Percentiles rank a stretch among this genome's conserved stretches.
These are phyloP conservation scores for Chaetodon trifascialis DNA, from an alignment of 2,113 vertebrate genomes.

Conservation along the genomic window DNA sequence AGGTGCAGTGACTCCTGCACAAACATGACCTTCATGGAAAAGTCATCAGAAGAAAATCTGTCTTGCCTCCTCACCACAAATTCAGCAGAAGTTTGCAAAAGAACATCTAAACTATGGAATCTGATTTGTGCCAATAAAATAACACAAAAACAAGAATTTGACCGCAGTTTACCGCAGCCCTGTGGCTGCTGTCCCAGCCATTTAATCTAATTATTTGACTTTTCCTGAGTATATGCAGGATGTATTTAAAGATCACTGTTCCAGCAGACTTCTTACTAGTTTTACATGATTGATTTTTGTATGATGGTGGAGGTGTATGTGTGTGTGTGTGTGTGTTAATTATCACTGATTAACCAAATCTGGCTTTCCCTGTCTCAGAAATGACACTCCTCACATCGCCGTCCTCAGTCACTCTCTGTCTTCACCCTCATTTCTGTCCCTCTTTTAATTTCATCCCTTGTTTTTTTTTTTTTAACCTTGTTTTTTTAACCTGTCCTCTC, in stretches of 20 bases:
- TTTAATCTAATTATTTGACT: neutral
- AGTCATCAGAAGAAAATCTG: too few relatives aligned
- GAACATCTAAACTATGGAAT: too few relatives aligned
- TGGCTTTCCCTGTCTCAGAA: conserved; percentile 27
- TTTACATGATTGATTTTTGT: neutral
- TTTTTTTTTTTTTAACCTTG: conserved; percentile 45
- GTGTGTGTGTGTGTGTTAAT: conserved; percentile 26
- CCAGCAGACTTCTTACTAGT: neutral
- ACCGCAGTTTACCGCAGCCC: neutral
- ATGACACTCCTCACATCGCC: neutral
- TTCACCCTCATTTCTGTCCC: conserved; percentile 12
- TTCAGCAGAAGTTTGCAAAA: too few relatives aligned
- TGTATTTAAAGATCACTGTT: neutral
- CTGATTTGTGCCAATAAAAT: too few relatives aligned
- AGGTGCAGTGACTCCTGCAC: too few relatives aligned
- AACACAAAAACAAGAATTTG: too few relatives aligned
- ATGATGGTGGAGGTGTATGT: neutral
- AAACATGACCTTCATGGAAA: too few relatives aligned
- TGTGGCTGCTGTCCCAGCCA: neutral
- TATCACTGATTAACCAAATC: conserved; percentile 54
- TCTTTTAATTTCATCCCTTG: conserved; percentile 49
- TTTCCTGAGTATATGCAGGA: neutral
- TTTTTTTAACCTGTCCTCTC: conserved; percentile 39
- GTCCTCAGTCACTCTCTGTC: neutral
- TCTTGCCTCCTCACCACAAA: too few relatives aligned